Evolutionary conservation across 53 echinoderm and acorn worm species (phyloP).

Genomic region (Luidia sarsii): DNA sequence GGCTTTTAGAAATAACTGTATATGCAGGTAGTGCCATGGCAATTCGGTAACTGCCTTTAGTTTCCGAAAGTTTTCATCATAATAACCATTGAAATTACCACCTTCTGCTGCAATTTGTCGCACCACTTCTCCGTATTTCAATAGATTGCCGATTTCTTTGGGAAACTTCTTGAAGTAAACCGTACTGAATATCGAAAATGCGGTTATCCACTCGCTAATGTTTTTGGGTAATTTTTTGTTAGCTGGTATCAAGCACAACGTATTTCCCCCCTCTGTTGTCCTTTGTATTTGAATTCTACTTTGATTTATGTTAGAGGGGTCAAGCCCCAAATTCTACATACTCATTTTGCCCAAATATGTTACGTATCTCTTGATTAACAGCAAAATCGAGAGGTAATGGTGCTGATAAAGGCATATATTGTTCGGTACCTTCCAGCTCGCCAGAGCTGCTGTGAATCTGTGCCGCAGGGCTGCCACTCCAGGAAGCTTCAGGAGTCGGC

Average conservation of each 20-base stretch:
- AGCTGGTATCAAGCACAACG: not conserved
- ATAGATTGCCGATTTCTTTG: not conserved
- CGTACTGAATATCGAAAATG: not conserved
- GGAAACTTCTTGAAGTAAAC: not conserved
- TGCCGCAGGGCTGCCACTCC: too few species aligned
- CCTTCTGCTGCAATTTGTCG: too few species aligned
- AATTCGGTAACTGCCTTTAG: too few species aligned
- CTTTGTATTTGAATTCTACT: not conserved
- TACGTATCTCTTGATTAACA: not conserved
- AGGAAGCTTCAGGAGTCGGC: not conserved
- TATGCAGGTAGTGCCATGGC: too few species aligned
- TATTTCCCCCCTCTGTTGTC: not conserved
- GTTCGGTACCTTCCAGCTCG: not conserved
- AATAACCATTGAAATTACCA: too few species aligned
- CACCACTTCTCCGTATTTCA: not conserved
- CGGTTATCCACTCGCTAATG: not conserved
- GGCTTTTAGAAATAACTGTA: too few species aligned
- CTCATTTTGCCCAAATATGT: not conserved
- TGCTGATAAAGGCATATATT: not conserved
- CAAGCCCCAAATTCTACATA: slow-evolving; percentile 3
- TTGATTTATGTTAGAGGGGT: not conserved
- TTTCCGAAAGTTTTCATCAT: too few species aligned
- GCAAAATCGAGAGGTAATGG: not conserved
- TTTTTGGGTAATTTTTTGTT: not conserved
- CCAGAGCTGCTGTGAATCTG: not conserved